Evolutionary conservation across 2,888 invertebrate genomes (phyloP).

Genomic region (Encarsia formosa): DNA sequence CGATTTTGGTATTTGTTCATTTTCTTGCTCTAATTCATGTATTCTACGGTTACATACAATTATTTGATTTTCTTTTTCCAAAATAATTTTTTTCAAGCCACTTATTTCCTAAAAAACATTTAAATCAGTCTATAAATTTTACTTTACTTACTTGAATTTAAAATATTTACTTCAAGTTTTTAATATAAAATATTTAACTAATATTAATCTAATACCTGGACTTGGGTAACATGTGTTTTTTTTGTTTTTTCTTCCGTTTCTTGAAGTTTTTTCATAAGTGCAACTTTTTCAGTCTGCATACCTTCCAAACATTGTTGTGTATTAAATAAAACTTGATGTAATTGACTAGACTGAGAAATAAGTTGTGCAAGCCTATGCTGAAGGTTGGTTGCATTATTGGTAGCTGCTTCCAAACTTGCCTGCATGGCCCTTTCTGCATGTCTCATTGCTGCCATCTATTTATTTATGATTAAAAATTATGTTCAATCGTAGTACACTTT

Average conservation of each 20-base stretch:
- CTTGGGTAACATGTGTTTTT: constrained; percentile 32
- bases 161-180: no score
- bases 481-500: not conserved
- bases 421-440: constrained; percentile 54
- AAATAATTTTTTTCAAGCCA: constrained; percentile 40
- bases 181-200: not conserved
- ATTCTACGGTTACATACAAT: constrained; percentile 24
- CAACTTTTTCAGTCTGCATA: constrained; percentile 43
- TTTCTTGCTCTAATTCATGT: constrained; percentile 34
- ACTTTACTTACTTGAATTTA: no score
- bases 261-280: constrained; percentile 35
- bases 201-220: constrained; percentile 31
- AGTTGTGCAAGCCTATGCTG: constrained; percentile 55
- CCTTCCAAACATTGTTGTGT: constrained; percentile 55
- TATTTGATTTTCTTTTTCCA: constrained; percentile 37
- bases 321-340: constrained; percentile 54
- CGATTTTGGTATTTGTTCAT: constrained; percentile 31
- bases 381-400: constrained; percentile 53
- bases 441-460: constrained; percentile 53
- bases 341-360: constrained; percentile 51
- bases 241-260: constrained; percentile 38
- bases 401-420: constrained; percentile 55
- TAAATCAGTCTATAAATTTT: not conserved
- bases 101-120: constrained; percentile 36
- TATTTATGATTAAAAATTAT: constrained; percentile 2